Conservation (phyloP, 2,797 vertebrate genomes). For the Tiaroga cobitis region DNA sequence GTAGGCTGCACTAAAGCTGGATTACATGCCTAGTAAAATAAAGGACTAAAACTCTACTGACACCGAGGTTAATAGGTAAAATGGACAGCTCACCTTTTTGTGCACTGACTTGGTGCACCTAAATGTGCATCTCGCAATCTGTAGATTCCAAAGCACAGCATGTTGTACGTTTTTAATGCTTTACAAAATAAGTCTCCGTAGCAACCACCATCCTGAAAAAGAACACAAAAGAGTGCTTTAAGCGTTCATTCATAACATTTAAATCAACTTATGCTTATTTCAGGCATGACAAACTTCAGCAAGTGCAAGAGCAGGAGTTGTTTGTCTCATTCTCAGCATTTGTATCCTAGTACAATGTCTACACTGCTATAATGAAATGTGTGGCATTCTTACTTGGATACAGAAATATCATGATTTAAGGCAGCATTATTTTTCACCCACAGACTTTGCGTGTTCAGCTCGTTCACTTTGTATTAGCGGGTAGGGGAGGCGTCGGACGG, state of each 20-base stretch:
- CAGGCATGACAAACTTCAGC: not conserved
- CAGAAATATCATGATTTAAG: slow-evolving; percentile 19
- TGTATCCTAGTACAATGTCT: slow-evolving; percentile 1
- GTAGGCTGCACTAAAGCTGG: not conserved
- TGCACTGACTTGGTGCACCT: slow-evolving; percentile 86
- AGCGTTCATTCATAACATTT: not conserved
- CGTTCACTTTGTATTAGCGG: slow-evolving; percentile 73
- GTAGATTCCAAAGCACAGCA: slow-evolving; percentile 99
- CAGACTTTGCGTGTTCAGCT: slow-evolving; percentile 67
- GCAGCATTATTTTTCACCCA: slow-evolving; percentile 41
- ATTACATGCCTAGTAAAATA: not conserved
- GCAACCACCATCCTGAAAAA: slow-evolving; percentile 94
- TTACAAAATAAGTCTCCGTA: slow-evolving; percentile 99
- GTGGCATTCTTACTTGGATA: not conserved
- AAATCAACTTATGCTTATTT: not conserved
- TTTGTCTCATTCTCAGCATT: not conserved
- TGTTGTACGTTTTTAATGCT: slow-evolving; percentile 99
- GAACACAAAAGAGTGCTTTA: slow-evolving; percentile 54
- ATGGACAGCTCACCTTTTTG: slow-evolving; percentile 86
- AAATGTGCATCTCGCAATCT: slow-evolving; percentile 96
- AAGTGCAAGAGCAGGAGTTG: not conserved
- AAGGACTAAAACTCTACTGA: not conserved
- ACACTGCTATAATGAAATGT: slow-evolving; percentile 18
- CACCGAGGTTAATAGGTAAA: not conserved
- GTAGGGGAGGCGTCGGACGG: slow-evolving; percentile 52